Evolutionary conservation across 2,888 invertebrate genomes (phyloP).

Genomic region (Papilio gigon): DNA sequence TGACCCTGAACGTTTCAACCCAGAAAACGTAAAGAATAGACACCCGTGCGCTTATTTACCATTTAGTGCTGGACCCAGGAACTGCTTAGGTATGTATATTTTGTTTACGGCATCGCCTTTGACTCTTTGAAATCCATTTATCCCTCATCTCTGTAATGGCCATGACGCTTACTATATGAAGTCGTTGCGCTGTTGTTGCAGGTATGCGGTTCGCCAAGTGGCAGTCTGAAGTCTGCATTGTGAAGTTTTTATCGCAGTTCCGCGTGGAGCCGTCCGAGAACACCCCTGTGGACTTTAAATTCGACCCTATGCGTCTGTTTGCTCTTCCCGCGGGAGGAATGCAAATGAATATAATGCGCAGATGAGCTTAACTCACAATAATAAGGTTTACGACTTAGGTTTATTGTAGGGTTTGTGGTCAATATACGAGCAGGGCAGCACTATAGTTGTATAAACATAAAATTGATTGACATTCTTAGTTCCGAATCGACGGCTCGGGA

Average conservation of each 20-base stretch:
- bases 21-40: neutral
- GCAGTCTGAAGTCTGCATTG: neutral
- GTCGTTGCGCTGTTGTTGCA: no score
- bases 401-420: no score
- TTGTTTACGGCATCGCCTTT: no score
- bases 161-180: no score
- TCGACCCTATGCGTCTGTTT: neutral
- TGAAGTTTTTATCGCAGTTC: neutral
- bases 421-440: no score
- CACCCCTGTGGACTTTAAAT: neutral
- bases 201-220: constrained; percentile 2
- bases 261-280: neutral
- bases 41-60: neutral
- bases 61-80: neutral
- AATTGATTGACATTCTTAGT: no score
- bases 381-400: no score
- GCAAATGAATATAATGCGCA: neutral
- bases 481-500: no score
- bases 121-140: no score
- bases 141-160: no score
- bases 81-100: no score
- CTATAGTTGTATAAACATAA: no score
- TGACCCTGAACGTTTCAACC: neutral
- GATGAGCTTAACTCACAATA: neutral
- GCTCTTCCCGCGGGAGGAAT: neutral